Evolutionary conservation across 2,888 invertebrate genomes (phyloP).

Genomic region (Muschampia plurimacula): DNA sequence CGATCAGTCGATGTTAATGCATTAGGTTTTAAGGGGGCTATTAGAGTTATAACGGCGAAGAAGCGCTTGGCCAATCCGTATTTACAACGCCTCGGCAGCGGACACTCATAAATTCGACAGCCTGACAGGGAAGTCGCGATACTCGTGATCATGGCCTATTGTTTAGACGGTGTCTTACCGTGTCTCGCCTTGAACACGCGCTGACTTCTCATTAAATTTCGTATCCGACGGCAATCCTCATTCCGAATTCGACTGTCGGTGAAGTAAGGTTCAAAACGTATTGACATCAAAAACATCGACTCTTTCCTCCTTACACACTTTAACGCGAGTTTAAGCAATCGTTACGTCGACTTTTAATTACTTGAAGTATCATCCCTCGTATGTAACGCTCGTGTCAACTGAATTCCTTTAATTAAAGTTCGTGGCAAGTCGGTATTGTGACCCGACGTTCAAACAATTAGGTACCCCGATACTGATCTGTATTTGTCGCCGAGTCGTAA

Average conservation of each 20-base stretch:
- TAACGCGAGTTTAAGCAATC: slow-evolving; percentile 30
- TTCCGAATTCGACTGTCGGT: slow-evolving; percentile 60
- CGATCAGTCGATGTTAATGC: slow-evolving; percentile 70
- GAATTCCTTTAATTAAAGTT: slow-evolving; percentile 75
- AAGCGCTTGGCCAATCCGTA: slow-evolving; percentile 71
- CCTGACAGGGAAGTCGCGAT: slow-evolving; percentile 60
- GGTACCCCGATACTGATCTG: slow-evolving; percentile 73
- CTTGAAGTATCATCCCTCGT: slow-evolving; percentile 54
- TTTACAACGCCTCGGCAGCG: slow-evolving; percentile 69
- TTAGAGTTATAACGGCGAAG: slow-evolving; percentile 70
- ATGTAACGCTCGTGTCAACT: slow-evolving; percentile 59
- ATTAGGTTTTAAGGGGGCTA: slow-evolving; percentile 80
- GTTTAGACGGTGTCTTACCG: slow-evolving; percentile 57
- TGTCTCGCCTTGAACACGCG: slow-evolving; percentile 71
- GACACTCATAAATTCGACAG: slow-evolving; percentile 69
- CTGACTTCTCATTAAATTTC: slow-evolving; percentile 68
- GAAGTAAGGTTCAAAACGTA: slow-evolving; percentile 21
- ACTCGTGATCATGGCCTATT: slow-evolving; percentile 70
- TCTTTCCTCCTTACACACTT: slow-evolving; percentile 20
- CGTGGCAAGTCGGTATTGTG: slow-evolving; percentile 67
- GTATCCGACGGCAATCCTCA: slow-evolving; percentile 60
- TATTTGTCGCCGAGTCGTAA: slow-evolving; percentile 68
- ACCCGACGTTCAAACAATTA: slow-evolving; percentile 70
- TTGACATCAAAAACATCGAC: slow-evolving; percentile 12
- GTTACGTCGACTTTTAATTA: slow-evolving; percentile 50